phyloP scores from a whole-genome alignment of 2,113 vertebrate genomes.

The Sphyrna mokarran region DNA sequence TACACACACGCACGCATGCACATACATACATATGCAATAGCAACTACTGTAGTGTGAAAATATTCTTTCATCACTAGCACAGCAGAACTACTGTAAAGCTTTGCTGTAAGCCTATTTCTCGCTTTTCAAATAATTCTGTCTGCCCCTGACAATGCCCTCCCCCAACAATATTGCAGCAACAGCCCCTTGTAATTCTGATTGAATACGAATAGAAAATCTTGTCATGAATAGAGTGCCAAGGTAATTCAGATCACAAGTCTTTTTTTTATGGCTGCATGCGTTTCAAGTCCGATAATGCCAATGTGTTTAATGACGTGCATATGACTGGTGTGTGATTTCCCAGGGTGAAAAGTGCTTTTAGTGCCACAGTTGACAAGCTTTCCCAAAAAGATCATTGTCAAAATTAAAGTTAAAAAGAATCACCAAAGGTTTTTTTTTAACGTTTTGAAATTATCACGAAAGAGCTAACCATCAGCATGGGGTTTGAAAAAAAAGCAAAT shows the following conservation, averaged over 20 bases:
- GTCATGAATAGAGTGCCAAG: slow-evolving; percentile 18
- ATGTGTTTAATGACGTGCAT: slow-evolving; percentile 29
- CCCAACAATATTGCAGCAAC: slow-evolving; percentile 3
- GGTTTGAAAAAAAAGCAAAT: background rate
- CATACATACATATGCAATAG: background rate
- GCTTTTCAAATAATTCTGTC: background rate
- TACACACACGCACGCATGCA: background rate
- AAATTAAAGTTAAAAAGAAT: slow-evolving; percentile 30
- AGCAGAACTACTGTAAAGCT: background rate
- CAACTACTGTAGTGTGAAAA: background rate
- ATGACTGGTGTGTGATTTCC: slow-evolving; percentile 30
- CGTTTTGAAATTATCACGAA: slow-evolving; percentile 14
- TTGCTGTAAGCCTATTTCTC: background rate
- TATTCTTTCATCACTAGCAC: background rate
- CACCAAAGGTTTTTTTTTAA: background rate
- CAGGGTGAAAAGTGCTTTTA: slow-evolving; percentile 30
- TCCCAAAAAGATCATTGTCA: slow-evolving; percentile 1
- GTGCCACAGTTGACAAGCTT: slow-evolving; percentile 12
- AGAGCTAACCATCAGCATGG: background rate
- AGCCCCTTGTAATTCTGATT: slow-evolving; percentile 20
- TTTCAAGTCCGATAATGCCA: slow-evolving; percentile 28
- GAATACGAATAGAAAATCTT: slow-evolving; percentile 2
- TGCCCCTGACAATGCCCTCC: slow-evolving; percentile 3
- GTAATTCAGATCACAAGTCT: slow-evolving; percentile 30
- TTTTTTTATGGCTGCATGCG: slow-evolving; percentile 23